Percentiles rank a stretch among this genome's conserved stretches.
phyloP scores from a whole-genome alignment of 2,797 vertebrate genomes.

The Ctenosaura bakeri region DNA sequence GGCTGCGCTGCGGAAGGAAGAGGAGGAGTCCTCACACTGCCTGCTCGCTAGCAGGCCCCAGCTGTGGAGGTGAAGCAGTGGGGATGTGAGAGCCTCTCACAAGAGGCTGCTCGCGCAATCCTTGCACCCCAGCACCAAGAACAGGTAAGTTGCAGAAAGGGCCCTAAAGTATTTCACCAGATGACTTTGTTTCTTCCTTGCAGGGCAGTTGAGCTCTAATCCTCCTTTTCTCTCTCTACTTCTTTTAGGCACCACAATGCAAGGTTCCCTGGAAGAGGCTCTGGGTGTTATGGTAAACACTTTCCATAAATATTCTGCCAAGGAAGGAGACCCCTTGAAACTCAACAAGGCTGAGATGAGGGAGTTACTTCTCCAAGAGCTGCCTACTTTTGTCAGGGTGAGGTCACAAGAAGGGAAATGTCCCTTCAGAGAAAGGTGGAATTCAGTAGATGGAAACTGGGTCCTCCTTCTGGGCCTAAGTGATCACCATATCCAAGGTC shows the following conservation, averaged over 20 bases:
- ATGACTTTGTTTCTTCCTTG: too few species aligned
- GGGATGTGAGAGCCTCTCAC: too few species aligned
- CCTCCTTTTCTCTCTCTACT: neutral
- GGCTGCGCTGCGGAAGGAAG: too few species aligned
- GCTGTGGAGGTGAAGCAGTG: too few species aligned
- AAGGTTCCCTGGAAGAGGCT: constrained; percentile 46
- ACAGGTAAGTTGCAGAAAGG: too few species aligned
- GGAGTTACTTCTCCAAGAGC: constrained; percentile 75
- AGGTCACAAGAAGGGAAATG: neutral
- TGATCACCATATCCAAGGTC: neutral
- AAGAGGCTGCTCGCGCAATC: too few species aligned
- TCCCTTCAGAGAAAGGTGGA: rapidly evolving
- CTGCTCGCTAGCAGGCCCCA: too few species aligned
- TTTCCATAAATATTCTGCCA: constrained; percentile 77
- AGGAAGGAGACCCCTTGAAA: constrained; percentile 65
- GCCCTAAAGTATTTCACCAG: too few species aligned
- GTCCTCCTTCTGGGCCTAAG: too few species aligned
- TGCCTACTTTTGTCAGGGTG: constrained; percentile 73
- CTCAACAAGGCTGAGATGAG: constrained; percentile 82
- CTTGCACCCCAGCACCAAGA: too few species aligned
- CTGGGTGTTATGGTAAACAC: constrained; percentile 47
- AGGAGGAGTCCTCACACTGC: too few species aligned
- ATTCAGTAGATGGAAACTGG: neutral
- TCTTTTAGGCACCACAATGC: constrained; percentile 34
- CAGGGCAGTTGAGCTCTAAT: neutral